phyloP scores from a whole-genome alignment of 1,140 invertebrate genomes.

The Drosophila prosaltans region DNA sequence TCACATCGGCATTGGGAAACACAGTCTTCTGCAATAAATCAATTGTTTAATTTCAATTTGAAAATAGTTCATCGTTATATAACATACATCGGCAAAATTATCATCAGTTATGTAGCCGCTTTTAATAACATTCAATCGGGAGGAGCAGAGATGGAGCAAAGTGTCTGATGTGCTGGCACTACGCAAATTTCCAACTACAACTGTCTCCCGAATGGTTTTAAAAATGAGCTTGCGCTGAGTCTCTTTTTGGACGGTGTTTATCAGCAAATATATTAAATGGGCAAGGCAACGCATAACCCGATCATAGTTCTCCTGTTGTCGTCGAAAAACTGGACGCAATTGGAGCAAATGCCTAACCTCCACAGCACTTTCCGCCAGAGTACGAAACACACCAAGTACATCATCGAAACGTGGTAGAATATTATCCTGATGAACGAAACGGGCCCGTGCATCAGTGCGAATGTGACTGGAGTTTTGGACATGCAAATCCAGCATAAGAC shows the following conservation, averaged over 20 bases:
- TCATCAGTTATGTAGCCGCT: conserved; percentile 91
- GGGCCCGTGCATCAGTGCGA: conserved; percentile 60
- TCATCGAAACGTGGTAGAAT: conserved; percentile 87
- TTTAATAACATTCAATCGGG: conserved; percentile 90
- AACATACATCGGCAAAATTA: conserved; percentile 83
- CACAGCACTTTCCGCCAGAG: conserved; percentile 74
- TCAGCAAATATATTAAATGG: conserved; percentile 91
- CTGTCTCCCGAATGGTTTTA: conserved; percentile 84
- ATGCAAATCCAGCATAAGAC: conserved; percentile 91
- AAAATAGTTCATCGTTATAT: neutral
- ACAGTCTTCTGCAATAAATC: conserved; percentile 83
- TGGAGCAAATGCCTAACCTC: conserved; percentile 86
- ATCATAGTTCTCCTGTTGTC: conserved; percentile 93
- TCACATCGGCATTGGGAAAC: conserved; percentile 89
- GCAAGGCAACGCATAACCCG: conserved; percentile 91
- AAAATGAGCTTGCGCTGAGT: conserved; percentile 68
- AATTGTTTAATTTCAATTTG: neutral
- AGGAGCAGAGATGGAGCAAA: conserved; percentile 91
- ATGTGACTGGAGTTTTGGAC: conserved; percentile 85
- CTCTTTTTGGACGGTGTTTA: conserved; percentile 85
- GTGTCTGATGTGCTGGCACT: conserved; percentile 90
- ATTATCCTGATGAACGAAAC: conserved; percentile 64
- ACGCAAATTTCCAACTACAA: conserved; percentile 85
- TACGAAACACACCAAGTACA: conserved; percentile 87
- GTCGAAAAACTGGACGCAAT: conserved; percentile 88